Percentiles rank a stretch among this genome's conserved stretches.
These are phyloP conservation scores for Papilio aristodemus DNA, from an alignment of 1,140 invertebrate genomes.

Conservation along the genomic window DNA sequence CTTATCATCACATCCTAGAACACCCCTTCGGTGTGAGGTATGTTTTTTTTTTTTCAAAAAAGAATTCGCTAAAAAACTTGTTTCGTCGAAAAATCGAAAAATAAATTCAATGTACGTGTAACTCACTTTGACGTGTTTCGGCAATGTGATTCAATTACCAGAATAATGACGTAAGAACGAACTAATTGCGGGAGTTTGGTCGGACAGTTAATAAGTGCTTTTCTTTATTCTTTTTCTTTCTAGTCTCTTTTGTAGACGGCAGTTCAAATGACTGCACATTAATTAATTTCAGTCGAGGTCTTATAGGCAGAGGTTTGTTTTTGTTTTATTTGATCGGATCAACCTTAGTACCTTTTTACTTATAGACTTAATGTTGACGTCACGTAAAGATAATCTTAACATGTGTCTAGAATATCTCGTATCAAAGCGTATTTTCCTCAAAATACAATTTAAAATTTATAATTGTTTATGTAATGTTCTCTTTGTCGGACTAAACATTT, in stretches of 20 bases:
- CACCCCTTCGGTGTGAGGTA: too few species aligned
- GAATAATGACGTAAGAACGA: slow-evolving; percentile 5
- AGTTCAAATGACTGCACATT: slow-evolving; percentile 9
- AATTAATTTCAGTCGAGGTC: background rate
- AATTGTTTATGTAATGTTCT: slow-evolving; percentile 8
- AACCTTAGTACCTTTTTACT: background rate
- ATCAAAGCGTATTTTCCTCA: background rate
- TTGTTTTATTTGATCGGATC: background rate
- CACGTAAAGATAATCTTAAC: too few species aligned
- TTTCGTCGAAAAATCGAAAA: background rate
- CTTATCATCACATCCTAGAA: too few species aligned
- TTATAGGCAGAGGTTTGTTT: background rate
- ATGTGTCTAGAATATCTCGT: background rate
- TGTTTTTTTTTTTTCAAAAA: too few species aligned
- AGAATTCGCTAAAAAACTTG: background rate
- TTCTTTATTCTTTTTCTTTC: slow-evolving; percentile 16
- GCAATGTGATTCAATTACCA: background rate
- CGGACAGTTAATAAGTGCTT: slow-evolving; percentile 14
- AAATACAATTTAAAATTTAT: background rate
- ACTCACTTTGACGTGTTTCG: background rate
- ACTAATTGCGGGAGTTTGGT: background rate
- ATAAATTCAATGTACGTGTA: background rate
- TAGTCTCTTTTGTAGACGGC: background rate
- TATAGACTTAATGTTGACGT: background rate
- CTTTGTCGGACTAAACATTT: slow-evolving; percentile 1